Base-by-base conservation (phyloP, 2,113 vertebrate species). In the Corythoichthys haematopterus region DNA sequence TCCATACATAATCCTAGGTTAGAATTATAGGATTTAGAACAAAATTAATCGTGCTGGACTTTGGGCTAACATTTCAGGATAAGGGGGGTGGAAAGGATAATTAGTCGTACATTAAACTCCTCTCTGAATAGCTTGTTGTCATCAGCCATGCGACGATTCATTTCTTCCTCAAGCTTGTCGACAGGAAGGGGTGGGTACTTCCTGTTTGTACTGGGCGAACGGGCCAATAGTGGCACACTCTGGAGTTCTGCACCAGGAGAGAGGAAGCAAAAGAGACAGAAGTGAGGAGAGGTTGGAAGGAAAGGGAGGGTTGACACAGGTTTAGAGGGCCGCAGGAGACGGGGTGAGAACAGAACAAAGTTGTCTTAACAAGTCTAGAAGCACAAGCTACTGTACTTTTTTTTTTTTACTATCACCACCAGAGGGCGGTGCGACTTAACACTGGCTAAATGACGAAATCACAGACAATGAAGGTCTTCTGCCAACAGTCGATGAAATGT, bases 111-210 rank as follows among this genome's bases (percentile, higher is more conserved):
- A 2, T 98, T 98, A 83, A 98, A 99, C 87, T 98, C 96, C 78
- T 99, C 97, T 65, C 96, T 90, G 84, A 99, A 99, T 77, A 98
- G 94, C 76, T 99, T 99, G 88, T 98, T 98, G 92, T 99, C 96
- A 20, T 99, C 97, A 0, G 97, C 97, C 95, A 96, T 98, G 74
- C 96, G 93, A 13, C 96, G 94, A 74, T 98, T 98, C 88, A 97
- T 98, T 90, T 99, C 96, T 88, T 99, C 97, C 84, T 99, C 97
- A 51, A 99, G 92, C 82, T 97, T 98, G 79, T 99, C 97, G 1
- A 99, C 93, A 3, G 92, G 93, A 89, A 99, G 91, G 0, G 97
- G 96, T 0, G 97, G 96, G 79, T 98, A 99, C 85, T 98, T 98
- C 78, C 97, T 93, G 90, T 98, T 98, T 88, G 97, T 99, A 91